Conservation (phyloP, 2,797 vertebrate genomes). For the Myotis myotis region DNA sequence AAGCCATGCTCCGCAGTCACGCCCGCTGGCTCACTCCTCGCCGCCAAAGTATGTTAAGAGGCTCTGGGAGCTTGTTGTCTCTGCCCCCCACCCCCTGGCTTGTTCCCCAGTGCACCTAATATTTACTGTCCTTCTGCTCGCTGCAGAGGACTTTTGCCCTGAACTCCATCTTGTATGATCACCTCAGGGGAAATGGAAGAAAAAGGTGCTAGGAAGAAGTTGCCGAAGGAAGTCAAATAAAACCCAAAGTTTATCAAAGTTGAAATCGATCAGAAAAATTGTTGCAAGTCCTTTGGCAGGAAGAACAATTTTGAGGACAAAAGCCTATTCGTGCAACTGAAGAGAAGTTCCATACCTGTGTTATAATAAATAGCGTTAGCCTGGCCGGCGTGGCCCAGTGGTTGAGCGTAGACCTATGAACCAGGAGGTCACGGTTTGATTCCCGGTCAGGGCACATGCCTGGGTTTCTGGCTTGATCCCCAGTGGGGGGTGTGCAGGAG, state of each 20-base stretch:
- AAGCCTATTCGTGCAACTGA: not conserved
- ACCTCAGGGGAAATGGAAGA: not conserved
- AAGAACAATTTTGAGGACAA: not conserved
- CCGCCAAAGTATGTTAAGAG: conserved; percentile 49
- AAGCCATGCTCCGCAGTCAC: conserved; percentile 46
- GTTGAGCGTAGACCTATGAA: too few species aligned
- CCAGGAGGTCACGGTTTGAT: too few species aligned
- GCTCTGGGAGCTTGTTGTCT: conserved; percentile 51
- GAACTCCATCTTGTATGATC: not conserved
- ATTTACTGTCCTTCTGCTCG: conserved; percentile 15
- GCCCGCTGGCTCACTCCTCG: conserved; percentile 41
- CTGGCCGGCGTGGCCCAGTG: too few species aligned
- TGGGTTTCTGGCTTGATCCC: too few species aligned
- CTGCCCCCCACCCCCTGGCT: not conserved
- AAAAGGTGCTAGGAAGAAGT: not conserved
- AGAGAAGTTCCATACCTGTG: not conserved
- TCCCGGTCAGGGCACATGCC: too few species aligned
- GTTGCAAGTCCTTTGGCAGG: not conserved
- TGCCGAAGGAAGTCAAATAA: not conserved
- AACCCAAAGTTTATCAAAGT: not conserved
- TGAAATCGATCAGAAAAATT: not conserved
- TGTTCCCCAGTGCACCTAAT: not conserved
- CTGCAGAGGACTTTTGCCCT: not conserved
- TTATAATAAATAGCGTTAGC: not conserved
- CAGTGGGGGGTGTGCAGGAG: too few species aligned